Percentiles rank a stretch among this genome's conserved stretches.
Conservation (phyloP, 2,888 invertebrate species). For the Trachelus troglodyta region DNA sequence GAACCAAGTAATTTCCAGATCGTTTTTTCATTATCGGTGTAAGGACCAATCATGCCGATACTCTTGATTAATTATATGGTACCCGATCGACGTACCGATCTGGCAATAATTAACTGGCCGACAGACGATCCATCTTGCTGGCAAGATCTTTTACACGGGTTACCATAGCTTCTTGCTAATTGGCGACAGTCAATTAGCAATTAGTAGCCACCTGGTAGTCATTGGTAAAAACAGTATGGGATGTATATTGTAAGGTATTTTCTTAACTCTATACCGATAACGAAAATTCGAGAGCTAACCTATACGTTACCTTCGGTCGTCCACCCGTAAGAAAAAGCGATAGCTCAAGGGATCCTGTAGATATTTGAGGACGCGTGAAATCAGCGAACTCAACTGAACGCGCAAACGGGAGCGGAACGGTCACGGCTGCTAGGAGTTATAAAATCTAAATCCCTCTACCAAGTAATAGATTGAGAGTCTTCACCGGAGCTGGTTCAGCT, state of each 20-base stretch:
- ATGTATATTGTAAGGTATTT: neutral
- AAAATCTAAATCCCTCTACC: too few species aligned
- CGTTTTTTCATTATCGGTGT: neutral
- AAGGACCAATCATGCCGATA: neutral
- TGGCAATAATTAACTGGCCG: neutral
- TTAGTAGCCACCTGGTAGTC: neutral
- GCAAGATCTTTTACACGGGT: neutral
- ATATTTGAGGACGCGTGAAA: too few species aligned
- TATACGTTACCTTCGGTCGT: too few species aligned
- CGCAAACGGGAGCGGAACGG: too few species aligned
- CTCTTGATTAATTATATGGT: neutral
- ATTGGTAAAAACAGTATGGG: neutral
- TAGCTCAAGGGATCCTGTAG: too few species aligned
- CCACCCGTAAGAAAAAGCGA: too few species aligned
- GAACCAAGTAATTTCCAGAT: neutral
- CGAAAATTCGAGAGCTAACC: too few species aligned
- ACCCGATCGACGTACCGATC: neutral
- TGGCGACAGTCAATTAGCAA: neutral
- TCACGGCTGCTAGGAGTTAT: too few species aligned
- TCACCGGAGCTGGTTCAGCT: too few species aligned
- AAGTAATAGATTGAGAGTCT: too few species aligned
- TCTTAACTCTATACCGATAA: too few species aligned
- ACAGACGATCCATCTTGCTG: neutral
- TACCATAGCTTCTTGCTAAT: neutral
- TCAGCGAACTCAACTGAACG: too few species aligned